phyloP scores from a whole-genome alignment of 2,797 vertebrate species.

The Gouania willdenowi region DNA sequence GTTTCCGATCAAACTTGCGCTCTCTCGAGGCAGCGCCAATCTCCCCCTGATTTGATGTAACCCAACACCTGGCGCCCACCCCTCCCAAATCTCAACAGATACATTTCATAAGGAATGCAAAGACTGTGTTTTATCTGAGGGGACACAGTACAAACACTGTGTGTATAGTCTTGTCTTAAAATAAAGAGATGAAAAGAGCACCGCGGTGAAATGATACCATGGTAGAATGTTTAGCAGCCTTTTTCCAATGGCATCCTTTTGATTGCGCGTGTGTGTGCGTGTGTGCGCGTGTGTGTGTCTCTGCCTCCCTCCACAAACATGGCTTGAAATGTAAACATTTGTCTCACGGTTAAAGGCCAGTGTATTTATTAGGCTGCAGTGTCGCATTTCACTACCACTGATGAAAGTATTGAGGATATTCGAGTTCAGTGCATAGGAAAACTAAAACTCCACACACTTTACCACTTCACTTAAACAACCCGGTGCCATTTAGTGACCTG shows the following conservation, averaged over 20 bases:
- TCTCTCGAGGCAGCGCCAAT: slow-evolving; percentile 62
- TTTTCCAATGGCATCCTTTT: slow-evolving; percentile 63
- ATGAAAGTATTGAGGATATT: slow-evolving; percentile 18
- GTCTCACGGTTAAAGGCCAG: slow-evolving; percentile 33
- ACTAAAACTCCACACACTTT: too few species aligned
- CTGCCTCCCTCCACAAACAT: too few species aligned
- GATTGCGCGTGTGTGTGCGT: slow-evolving; percentile 24
- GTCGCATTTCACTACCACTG: slow-evolving; percentile 26
- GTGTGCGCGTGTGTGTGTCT: neutral
- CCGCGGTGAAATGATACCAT: slow-evolving; percentile 52
- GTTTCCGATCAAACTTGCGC: neutral
- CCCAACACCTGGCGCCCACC: slow-evolving; percentile 70
- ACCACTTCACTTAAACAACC: too few species aligned
- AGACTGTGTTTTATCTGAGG: slow-evolving; percentile 72
- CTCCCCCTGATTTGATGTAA: slow-evolving; percentile 74
- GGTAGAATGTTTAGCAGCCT: slow-evolving; percentile 49
- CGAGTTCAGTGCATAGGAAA: too few species aligned
- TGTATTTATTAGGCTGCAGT: slow-evolving; percentile 15
- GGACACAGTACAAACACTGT: slow-evolving; percentile 69
- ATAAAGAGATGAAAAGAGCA: slow-evolving; percentile 68
- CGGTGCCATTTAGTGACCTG: too few species aligned
- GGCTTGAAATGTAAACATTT: slow-evolving; percentile 47
- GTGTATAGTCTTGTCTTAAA: slow-evolving; percentile 65
- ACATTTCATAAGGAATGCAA: slow-evolving; percentile 74
- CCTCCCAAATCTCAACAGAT: slow-evolving; percentile 71